Percentiles rank a stretch among this genome's conserved stretches.
These are phyloP conservation scores for Eustalomyia histrio DNA, from an alignment of 2,888 invertebrate species.

Conservation along the genomic window DNA sequence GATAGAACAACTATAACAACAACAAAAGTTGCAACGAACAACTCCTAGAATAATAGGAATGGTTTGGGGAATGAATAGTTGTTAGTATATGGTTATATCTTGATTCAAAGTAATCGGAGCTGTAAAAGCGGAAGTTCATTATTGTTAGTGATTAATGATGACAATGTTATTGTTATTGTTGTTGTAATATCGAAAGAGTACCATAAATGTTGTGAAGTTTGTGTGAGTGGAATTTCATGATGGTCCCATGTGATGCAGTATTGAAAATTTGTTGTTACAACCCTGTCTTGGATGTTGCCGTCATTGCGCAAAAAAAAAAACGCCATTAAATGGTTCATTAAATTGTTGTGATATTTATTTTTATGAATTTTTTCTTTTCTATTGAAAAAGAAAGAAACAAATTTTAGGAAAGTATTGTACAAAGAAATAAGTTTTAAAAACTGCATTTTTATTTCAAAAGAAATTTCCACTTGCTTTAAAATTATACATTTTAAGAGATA, in stretches of 20 bases:
- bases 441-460: slow-evolving; percentile 39
- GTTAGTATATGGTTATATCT: slow-evolving; percentile 59
- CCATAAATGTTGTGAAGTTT: slow-evolving; percentile 8
- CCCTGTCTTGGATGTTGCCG: slow-evolving; percentile 42
- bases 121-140: slow-evolving; percentile 66
- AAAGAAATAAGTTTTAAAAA: slow-evolving; percentile 21
- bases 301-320: slow-evolving; percentile 56
- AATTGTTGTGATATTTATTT: slow-evolving; percentile 65
- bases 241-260: slow-evolving; percentile 53
- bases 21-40: slow-evolving; percentile 44
- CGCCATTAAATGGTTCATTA: slow-evolving; percentile 64
- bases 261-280: slow-evolving; percentile 22
- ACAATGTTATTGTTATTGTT: slow-evolving; percentile 50
- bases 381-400: slow-evolving; percentile 24
- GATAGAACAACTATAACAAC: slow-evolving; percentile 45
- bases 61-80: slow-evolving; percentile 25
- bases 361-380: slow-evolving; percentile 46
- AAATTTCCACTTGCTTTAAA: slow-evolving; percentile 38
- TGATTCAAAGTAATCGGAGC: slow-evolving; percentile 64
- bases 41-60: neutral
- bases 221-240: slow-evolving; percentile 2
- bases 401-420: slow-evolving; percentile 9
- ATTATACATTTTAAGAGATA: slow-evolving; percentile 7
- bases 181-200: slow-evolving; percentile 22
- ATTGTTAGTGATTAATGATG: slow-evolving; percentile 66